A percentile compares a stretch with the other conserved stretches of the same genome.
Conservation (phyloP, 53 echinoderm and acorn worm genomes). For the Glandiceps talaboti region DNA sequence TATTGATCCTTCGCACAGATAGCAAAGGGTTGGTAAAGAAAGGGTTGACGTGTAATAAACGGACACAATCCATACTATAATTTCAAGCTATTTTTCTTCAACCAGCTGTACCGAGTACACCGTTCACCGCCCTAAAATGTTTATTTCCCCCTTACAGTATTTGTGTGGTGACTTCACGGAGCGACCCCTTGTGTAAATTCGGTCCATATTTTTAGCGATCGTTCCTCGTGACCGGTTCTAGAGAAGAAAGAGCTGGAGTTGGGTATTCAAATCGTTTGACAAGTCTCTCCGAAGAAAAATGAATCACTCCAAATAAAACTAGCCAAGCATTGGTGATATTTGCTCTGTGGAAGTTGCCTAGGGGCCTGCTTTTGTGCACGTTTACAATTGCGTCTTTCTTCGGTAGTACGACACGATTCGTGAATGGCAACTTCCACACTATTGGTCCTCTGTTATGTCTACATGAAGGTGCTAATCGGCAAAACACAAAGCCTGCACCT, state of each 20-base stretch:
- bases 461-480: neutral
- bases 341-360: neutral
- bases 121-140: too few species aligned
- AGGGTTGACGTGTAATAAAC: neutral
- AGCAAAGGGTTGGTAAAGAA: neutral
- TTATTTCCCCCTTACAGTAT: neutral
- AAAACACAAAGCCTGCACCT: neutral
- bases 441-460: neutral
- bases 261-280: too few species aligned
- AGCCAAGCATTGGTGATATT: neutral
- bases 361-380: neutral
- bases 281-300: neutral
- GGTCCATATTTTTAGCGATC: neutral
- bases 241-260: too few species aligned
- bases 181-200: neutral
- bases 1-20: neutral
- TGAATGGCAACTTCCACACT: neutral
- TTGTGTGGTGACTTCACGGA: neutral
- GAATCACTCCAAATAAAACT: neutral
- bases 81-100: neutral
- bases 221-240: neutral
- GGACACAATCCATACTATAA: neutral
- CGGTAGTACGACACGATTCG: neutral
- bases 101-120: neutral
- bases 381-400: neutral